These are phyloP conservation scores for Lineus longissimus DNA, from an alignment of 1,140 invertebrate species.

Conservation along the genomic window DNA sequence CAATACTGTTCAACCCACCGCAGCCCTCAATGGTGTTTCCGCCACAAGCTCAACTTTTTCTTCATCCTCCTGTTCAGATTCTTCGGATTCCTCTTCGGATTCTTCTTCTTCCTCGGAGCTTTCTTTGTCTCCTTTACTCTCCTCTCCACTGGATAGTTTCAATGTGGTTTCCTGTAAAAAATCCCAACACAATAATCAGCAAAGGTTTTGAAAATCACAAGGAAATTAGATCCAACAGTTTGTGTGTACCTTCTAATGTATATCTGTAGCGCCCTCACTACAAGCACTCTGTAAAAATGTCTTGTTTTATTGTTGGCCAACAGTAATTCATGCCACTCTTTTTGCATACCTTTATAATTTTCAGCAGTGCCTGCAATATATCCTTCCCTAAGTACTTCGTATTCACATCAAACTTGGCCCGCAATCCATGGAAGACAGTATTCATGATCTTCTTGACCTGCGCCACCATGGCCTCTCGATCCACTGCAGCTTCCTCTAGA, in stretches of 20 bases:
- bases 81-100: conserved; percentile 26
- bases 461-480: conserved; percentile 3
- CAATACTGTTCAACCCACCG: too few species aligned
- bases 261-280: too few species aligned
- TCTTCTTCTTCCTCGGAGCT: conserved; percentile 26
- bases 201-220: not conserved
- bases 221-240: not conserved
- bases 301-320: too few species aligned
- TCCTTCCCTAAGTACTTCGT: conserved; percentile 41
- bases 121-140: conserved; percentile 16
- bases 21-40: not conserved
- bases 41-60: not conserved
- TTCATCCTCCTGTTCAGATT: conserved; percentile 19
- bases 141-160: conserved; percentile 21
- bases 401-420: conserved; percentile 40
- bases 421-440: conserved; percentile 41
- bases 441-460: conserved; percentile 55
- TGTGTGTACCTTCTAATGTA: not conserved
- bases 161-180: conserved; percentile 24
- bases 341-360: conserved; percentile 42
- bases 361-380: conserved; percentile 37
- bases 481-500: not conserved
- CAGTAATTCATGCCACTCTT: too few species aligned
- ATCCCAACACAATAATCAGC: not conserved
- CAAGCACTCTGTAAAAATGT: too few species aligned